Conservation (phyloP, 1,140 invertebrate species). For the Brachionus calyciflorus region DNA sequence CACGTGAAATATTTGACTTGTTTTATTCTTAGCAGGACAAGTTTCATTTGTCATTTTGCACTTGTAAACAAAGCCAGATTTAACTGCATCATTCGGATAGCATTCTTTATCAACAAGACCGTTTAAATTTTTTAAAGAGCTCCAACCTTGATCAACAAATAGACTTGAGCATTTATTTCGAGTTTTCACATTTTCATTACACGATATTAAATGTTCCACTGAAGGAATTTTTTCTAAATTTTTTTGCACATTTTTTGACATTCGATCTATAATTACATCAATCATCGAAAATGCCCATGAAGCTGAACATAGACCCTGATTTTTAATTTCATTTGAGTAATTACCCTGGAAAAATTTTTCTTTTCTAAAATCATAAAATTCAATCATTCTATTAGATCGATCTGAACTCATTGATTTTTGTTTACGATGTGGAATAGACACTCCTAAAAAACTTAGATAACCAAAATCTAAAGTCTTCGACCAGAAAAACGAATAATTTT, state of each 20-base stretch:
- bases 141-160: background rate
- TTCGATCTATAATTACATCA: slow-evolving; percentile 62
- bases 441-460: slow-evolving; percentile 71
- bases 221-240: slow-evolving; percentile 70
- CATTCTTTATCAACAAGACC: background rate
- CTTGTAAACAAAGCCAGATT: background rate
- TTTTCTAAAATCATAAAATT: slow-evolving; percentile 49
- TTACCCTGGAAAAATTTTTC: slow-evolving; percentile 54
- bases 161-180: slow-evolving; percentile 58
- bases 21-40: background rate
- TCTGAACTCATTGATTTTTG: slow-evolving; percentile 48
- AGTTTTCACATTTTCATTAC: slow-evolving; percentile 75
- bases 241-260: slow-evolving; percentile 76
- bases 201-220: slow-evolving; percentile 79
- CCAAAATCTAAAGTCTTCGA: slow-evolving; percentile 77
- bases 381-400: slow-evolving; percentile 63
- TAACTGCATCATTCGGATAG: background rate
- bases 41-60: slow-evolving; percentile 8
- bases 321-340: slow-evolving; percentile 76
- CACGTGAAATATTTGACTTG: slow-evolving; percentile 35
- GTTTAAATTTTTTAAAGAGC: background rate
- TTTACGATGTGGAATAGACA: slow-evolving; percentile 56
- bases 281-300: slow-evolving; percentile 50
- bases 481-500: slow-evolving; percentile 78
- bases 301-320: slow-evolving; percentile 68